These are phyloP conservation scores for Hydropsyche betteni DNA, from an alignment of 2,888 invertebrate genomes.

Conservation along the genomic window DNA sequence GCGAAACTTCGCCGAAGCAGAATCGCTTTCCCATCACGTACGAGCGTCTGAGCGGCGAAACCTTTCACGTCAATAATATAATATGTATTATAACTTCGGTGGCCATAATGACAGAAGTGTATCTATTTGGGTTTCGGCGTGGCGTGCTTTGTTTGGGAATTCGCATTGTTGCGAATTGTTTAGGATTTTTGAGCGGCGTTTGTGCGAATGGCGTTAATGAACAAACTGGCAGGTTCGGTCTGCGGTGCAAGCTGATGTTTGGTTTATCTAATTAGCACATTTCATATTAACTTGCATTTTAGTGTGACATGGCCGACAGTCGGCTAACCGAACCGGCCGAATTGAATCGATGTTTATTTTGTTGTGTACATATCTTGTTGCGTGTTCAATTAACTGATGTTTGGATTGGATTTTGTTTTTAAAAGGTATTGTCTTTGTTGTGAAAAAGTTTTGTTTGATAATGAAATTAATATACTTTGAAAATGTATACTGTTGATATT, in stretches of 20 bases:
- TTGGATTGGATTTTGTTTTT: too few species aligned
- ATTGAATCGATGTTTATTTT: not conserved
- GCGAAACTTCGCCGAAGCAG: slow-evolving; percentile 4
- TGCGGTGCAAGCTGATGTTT: slow-evolving; percentile 47
- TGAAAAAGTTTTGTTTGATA: too few species aligned
- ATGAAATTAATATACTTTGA: too few species aligned
- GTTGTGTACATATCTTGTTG: too few species aligned
- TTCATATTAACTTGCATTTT: slow-evolving; percentile 49
- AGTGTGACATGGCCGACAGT: slow-evolving; percentile 44
- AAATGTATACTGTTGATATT: too few species aligned
- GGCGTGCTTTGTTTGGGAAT: too few species aligned
- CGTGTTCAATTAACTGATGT: too few species aligned
- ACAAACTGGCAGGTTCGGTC: slow-evolving; percentile 40
- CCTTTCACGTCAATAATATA: slow-evolving; percentile 11
- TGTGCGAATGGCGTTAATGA: slow-evolving; percentile 47
- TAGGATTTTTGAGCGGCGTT: not conserved
- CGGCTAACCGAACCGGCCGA: slow-evolving; percentile 4
- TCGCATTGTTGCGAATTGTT: not conserved
- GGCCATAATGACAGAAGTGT: not conserved
- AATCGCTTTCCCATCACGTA: slow-evolving; percentile 29
- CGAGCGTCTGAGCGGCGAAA: not conserved
- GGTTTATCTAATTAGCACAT: slow-evolving; percentile 51
- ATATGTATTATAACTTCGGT: not conserved
- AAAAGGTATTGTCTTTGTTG: too few species aligned
- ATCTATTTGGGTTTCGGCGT: too few species aligned